These are phyloP conservation scores for Branchellion lobata DNA, from an alignment of 2,888 invertebrate species.

Conservation along the genomic window DNA sequence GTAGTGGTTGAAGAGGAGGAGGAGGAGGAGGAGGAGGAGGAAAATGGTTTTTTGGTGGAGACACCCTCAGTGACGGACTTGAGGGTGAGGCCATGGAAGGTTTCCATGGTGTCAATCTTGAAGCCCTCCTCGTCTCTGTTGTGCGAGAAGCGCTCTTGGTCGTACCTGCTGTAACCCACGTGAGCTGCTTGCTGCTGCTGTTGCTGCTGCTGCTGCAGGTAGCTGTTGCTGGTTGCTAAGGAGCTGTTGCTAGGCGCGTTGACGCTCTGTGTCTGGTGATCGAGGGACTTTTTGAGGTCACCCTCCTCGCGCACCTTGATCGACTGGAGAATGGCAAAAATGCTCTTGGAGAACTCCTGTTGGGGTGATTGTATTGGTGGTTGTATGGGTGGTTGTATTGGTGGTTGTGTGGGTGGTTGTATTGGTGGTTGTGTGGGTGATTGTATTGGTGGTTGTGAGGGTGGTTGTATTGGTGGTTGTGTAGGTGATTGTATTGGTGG, in stretches of 20 bases:
- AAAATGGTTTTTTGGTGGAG: conserved; percentile 54
- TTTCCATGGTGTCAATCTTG: conserved; percentile 96
- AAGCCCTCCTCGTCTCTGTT: conserved; percentile 97
- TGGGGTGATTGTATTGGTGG: background rate
- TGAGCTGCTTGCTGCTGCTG: background rate
- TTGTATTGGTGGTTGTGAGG: too few relatives aligned
- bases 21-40: background rate
- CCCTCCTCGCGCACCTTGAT: conserved; percentile 92
- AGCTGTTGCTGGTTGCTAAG: background rate
- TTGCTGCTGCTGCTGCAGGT: background rate
- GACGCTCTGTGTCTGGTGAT: background rate
- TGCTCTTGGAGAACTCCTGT: conserved; percentile 83
- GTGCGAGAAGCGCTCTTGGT: conserved; percentile 90
- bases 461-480: too few relatives aligned
- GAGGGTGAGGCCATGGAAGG: conserved; percentile 95
- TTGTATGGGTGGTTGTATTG: too few relatives aligned
- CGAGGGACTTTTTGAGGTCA: conserved; percentile 3
- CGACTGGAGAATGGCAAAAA: conserved; percentile 83
- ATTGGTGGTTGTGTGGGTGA: too few relatives aligned
- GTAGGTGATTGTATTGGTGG: too few relatives aligned
- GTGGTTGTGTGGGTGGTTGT: too few relatives aligned
- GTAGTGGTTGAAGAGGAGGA: background rate
- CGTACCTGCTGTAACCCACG: conserved; percentile 88
- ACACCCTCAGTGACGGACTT: conserved; percentile 93
- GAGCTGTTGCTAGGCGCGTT: conserved; percentile 58